These are phyloP conservation scores for Tetraneura akinire DNA, from an alignment of 1,140 invertebrate species.

Conservation along the genomic window DNA sequence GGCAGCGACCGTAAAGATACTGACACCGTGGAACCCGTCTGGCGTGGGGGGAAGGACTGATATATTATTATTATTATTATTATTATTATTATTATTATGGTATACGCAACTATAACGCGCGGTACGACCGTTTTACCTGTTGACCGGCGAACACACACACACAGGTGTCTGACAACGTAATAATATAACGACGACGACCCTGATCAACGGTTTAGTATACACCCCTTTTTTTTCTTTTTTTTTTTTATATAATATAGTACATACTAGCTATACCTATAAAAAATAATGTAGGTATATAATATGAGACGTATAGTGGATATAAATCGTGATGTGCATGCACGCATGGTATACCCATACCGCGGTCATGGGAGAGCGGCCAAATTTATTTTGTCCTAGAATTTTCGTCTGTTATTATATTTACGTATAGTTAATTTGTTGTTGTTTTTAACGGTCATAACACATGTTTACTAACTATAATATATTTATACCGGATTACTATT, in stretches of 20 bases:
- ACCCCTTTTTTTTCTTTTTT: constrained; percentile 10
- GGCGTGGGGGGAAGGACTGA: constrained; percentile 26
- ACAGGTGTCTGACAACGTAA: constrained; percentile 37
- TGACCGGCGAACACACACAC: constrained; percentile 1
- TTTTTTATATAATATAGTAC: not conserved
- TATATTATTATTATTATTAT: not conserved
- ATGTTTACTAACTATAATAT: no score
- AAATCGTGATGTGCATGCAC: no score
- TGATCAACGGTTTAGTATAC: constrained; percentile 31
- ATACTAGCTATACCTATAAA: not conserved
- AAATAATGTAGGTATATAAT: no score
- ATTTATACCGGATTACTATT: no score
- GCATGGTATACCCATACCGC: not conserved
- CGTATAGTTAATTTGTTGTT: no score
- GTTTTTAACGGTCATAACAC: no score
- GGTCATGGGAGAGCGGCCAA: constrained; percentile 32
- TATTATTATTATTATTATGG: not conserved
- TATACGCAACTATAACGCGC: not conserved
- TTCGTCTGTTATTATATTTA: no score
- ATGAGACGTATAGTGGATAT: no score
- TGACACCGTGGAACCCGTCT: not conserved
- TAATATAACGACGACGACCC: not conserved
- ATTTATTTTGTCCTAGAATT: not conserved
- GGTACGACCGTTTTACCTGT: constrained; percentile 28
- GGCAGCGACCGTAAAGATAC: constrained; percentile 38